These are phyloP conservation scores for Ornithoptera alexandrae DNA, from an alignment of 2,888 invertebrate genomes.

Conservation along the genomic window DNA sequence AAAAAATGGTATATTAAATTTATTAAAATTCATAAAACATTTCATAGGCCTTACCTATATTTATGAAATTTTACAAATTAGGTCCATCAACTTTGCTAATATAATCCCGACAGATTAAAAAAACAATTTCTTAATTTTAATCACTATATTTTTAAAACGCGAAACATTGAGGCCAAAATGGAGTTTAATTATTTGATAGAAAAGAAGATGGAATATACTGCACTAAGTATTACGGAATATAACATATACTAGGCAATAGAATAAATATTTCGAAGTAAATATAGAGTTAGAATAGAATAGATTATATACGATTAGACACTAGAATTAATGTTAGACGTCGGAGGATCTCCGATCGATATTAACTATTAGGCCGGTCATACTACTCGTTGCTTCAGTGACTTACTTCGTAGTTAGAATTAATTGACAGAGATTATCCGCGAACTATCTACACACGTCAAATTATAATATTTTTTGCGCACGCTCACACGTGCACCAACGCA, in stretches of 20 bases:
- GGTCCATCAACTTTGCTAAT: too few relatives aligned
- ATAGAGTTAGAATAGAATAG: slow-evolving; percentile 9
- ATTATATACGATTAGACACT: slow-evolving; percentile 25
- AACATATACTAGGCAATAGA: too few relatives aligned
- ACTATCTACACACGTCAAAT: slow-evolving; percentile 14
- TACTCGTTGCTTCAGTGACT: slow-evolving; percentile 69
- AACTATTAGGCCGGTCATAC: slow-evolving; percentile 77
- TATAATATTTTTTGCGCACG: too few relatives aligned
- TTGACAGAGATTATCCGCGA: slow-evolving; percentile 32
- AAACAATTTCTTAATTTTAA: too few relatives aligned
- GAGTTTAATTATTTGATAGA: neutral
- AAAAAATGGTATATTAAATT: too few relatives aligned
- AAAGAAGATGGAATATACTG: too few relatives aligned
- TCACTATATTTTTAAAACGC: slow-evolving; percentile 9
- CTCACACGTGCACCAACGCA: too few relatives aligned
- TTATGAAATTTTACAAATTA: too few relatives aligned
- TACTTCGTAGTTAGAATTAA: slow-evolving; percentile 29
- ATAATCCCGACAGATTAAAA: too few relatives aligned
- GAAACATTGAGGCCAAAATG: neutral
- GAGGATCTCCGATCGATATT: slow-evolving; percentile 48
- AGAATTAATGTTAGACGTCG: slow-evolving; percentile 37
- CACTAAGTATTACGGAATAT: too few relatives aligned
- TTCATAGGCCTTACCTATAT: too few relatives aligned
- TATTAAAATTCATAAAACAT: too few relatives aligned
- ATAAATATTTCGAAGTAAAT: slow-evolving; percentile 9